phyloP scores from a whole-genome alignment of 1,140 invertebrate genomes.

The Drosophila ohnishii region DNA sequence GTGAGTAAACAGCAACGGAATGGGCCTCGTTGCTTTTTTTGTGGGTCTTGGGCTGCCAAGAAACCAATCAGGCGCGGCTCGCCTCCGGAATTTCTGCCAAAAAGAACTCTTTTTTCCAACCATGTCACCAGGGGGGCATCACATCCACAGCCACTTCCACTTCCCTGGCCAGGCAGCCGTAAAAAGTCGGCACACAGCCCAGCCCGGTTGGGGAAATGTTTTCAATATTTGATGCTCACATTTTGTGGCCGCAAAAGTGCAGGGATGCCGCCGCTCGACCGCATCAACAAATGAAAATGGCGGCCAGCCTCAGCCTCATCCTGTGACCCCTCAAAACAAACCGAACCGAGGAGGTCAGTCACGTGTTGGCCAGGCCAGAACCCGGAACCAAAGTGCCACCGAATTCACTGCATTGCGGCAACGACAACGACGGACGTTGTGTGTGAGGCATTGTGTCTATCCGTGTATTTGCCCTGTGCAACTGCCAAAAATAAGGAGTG shows the following conservation, averaged over 20 bases:
- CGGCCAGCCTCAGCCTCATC: constrained; percentile 3
- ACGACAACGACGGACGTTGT: constrained; percentile 20
- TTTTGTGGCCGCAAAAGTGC: constrained; percentile 71
- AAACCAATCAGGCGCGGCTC: constrained; percentile 62
- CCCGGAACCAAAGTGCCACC: constrained; percentile 31
- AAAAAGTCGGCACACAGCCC: constrained; percentile 25
- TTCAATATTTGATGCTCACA: constrained; percentile 75
- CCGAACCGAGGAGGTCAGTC: constrained; percentile 48
- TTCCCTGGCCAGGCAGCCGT: constrained; percentile 8
- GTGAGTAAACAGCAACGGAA: constrained; percentile 42
- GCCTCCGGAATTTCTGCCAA: constrained; percentile 18
- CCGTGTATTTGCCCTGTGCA: constrained; percentile 44
- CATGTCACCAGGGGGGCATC: constrained; percentile 27
- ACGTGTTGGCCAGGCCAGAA: constrained; percentile 57
- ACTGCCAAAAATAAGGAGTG: constrained; percentile 51
- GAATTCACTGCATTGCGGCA: constrained; percentile 77
- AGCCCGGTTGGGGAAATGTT: constrained; percentile 32
- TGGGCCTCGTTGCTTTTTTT: constrained; percentile 28
- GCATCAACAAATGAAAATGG: constrained; percentile 69
- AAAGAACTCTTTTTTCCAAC: constrained; percentile 34
- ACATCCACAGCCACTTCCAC: constrained; percentile 4
- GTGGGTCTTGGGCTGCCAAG: constrained; percentile 56
- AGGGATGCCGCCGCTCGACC: constrained; percentile 48
- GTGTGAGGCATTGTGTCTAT: constrained; percentile 46
- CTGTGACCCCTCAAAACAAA: constrained; percentile 21